phyloP scores from a whole-genome alignment of 2,797 vertebrate species.

The Anomalospiza imberbis region DNA sequence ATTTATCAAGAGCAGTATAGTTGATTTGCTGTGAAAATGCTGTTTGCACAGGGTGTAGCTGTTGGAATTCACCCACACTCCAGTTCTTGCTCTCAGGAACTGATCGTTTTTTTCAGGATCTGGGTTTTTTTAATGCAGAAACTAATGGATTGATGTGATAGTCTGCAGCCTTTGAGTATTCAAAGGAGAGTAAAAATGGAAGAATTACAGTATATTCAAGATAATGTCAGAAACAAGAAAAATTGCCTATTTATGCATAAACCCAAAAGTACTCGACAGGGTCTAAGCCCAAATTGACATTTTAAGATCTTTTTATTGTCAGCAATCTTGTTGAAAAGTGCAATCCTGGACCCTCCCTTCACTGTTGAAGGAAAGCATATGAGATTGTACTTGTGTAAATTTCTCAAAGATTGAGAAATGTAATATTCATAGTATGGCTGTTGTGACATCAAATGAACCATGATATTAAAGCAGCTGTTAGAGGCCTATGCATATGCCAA shows the following conservation, averaged over 20 bases:
- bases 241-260: background rate
- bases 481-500: background rate
- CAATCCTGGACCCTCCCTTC: background rate
- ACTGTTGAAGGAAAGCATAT: background rate
- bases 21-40: background rate
- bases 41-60: background rate
- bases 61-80: background rate
- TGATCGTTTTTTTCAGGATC: background rate
- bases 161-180: background rate
- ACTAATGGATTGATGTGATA: background rate
- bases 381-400: background rate
- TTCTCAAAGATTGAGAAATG: background rate
- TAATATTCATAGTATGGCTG: background rate
- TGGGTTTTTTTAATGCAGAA: background rate
- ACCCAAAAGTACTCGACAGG: background rate
- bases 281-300: background rate
- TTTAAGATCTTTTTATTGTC: background rate
- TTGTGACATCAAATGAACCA: background rate
- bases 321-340: background rate
- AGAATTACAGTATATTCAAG: background rate
- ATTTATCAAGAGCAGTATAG: background rate
- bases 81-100: background rate
- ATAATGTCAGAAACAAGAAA: background rate
- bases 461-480: background rate
- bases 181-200: background rate